Base-by-base conservation (phyloP, 2,797 vertebrate genomes). In the Perodicticus potto region DNA sequence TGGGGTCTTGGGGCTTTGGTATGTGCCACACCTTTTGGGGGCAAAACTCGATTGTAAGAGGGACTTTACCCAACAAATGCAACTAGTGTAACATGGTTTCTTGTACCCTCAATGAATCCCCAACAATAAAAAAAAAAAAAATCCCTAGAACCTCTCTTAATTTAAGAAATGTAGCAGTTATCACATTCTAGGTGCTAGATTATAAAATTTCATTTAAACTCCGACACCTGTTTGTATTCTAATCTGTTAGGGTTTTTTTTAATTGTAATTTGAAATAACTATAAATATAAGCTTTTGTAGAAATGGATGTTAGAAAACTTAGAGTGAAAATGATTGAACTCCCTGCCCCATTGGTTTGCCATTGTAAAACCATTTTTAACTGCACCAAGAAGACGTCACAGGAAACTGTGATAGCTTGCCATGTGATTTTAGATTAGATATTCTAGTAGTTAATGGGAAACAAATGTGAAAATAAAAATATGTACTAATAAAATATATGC, bases 401-500 rank as follows among this genome's bases (percentile, higher is more conserved):
- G 65, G 34, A 76, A 61, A 81, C 37, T 45, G 7, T 61, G 84
- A 45, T 29, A 88, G 70, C 59, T 88, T 81, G 67, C 34, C 40
- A 72, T 97, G 88, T 85, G 73, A 67, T 90, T 93, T 74, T 77
- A 86, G 88, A 86, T 91, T 53, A 89, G 85, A 89, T 93, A 91
- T 57, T 78, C 87, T 87, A 67, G 63, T 89, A 73, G 7, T 92
- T 85, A 86, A 40, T 94, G 80, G 78, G 61, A 95, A 96, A 40
- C 76, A 12, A 95, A 76, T 80, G 43, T 90, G 72, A 90, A 96
- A 95, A 69, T 91, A n/a, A 91, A 95, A 93, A 90, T 59, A 76
- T 61, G 14, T 69, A 73, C 74, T 94, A 94, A 76, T 96, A 93
- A 96, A 94, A 78, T 86, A 63, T 55, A 32, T 17, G 43, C 20